A percentile compares a stretch with the other conserved stretches of the same genome.
Evolutionary conservation across 2,113 vertebrate species (phyloP).

Genomic region (Pavo muticus): DNA sequence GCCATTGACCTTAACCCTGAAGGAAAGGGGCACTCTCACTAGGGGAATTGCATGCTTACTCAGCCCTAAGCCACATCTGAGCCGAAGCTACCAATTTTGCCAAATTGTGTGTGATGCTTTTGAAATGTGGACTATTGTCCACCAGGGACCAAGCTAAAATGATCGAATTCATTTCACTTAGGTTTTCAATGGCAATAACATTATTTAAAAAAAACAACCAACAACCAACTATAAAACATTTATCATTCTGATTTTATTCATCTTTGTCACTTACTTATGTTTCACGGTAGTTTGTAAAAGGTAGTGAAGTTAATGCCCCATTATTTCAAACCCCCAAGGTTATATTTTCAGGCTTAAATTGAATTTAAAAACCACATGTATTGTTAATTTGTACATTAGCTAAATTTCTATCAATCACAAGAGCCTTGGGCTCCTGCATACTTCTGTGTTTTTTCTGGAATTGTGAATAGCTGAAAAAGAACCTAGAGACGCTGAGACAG

Average conservation of each 20-base stretch:
- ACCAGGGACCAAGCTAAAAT: conserved; percentile 65
- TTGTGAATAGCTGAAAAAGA: conserved; percentile 35
- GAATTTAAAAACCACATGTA: conserved; percentile 73
- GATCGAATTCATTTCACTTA: conserved; percentile 71
- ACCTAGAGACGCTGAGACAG: not conserved
- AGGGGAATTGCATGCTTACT: conserved; percentile 62
- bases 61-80: conserved; percentile 49
- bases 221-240: conserved; percentile 48
- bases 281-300: conserved; percentile 72
- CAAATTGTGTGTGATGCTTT: conserved; percentile 71
- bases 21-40: conserved; percentile 62
- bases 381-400: conserved; percentile 70
- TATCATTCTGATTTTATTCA: conserved; percentile 66
- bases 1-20: conserved; percentile 70
- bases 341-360: conserved; percentile 70
- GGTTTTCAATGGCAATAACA: conserved; percentile 69
- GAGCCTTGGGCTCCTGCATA: conserved; percentile 47
- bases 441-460: conserved; percentile 34
- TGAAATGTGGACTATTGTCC: conserved; percentile 61
- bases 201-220: not conserved
- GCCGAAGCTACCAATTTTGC: conserved; percentile 68
- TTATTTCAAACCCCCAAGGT: conserved; percentile 75
- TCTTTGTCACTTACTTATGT: conserved; percentile 72
- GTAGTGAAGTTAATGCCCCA: conserved; percentile 71
- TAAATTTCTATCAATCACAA: conserved; percentile 65